Base-by-base conservation (phyloP, 2,888 invertebrate species). In the Macroteleia sp. region DNA sequence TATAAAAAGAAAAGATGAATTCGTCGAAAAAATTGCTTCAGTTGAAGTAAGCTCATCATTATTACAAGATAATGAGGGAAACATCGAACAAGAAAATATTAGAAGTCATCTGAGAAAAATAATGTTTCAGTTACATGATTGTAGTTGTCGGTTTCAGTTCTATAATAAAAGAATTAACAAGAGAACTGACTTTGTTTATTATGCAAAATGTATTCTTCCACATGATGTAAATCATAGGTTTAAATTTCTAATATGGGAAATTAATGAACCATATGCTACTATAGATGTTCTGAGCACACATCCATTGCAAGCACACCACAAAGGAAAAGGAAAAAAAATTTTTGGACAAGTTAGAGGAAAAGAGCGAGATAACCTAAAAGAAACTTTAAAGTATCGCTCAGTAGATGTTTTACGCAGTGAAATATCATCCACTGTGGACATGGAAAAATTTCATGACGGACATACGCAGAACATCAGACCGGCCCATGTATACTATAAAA, bases 381-480 rank as follows among this genome's bases (percentile, higher is more conserved):
- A n/a, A n/a, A n/a, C n/a, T n/a, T n/a, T n/a, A n/a, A n/a, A n/a
- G n/a, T n/a, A n/a, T n/a, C n/a, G n/a, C n/a, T n/a, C n/a, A n/a
- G n/a, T n/a, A n/a, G n/a, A n/a, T n/a, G n/a, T n/a, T n/a, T n/a
- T n/a, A n/a, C n/a, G n/a, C n/a, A n/a, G n/a, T n/a, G n/a, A n/a
- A n/a, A n/a, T n/a, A n/a, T n/a, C n/a, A n/a, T n/a, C n/a, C n/a
- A 52, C 44, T 1, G 25, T 42, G 6, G 42, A 71, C 9, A 10
- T 25, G 9, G 66, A 66, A 36, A 44, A 25, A 20, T 56, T 34
- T 14, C 8, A 48, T 36, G 71, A 77, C 28, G 77, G 75, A n/a
- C 3, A 73, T 20, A 36, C 54, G 0, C 36, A 50, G 42, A 30
- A 57, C 1, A 1, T 50, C 1, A 28, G 9, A 46, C 19, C 16